Base-by-base conservation (phyloP, 1,140 invertebrate genomes). In the Apis mellifera region DNA sequence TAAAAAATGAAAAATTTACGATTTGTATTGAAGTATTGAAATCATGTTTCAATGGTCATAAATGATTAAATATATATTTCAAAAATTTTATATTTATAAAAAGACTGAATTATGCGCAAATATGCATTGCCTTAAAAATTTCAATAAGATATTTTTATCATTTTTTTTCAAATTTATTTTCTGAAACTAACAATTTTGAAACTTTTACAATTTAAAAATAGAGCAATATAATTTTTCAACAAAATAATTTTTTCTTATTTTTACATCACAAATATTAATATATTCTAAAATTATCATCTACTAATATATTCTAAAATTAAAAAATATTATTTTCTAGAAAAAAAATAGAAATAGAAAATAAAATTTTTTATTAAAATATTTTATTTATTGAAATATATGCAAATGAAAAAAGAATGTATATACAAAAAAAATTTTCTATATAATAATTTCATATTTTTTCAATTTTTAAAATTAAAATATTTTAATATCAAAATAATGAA, bases 31-130 rank as follows among this genome's bases (percentile, higher is more conserved):
- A 26, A 73, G 42, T 71, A 15, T 15, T 76, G 1, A 54, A 83
- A 82, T 74, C 55, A 55, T 57, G 8, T 50, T 69, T 82, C 7
- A 12, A 76, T 42, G 9, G 9, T 42, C 23, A 48, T 17, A n/a
- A 60, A 80, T 48, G 26, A 17, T 26, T 59, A 9, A 73, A 72
- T 21, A 9, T 55, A 54, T 59, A 52, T 86, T 59, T 86, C 57
- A n/a, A 21, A 82, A 83, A 83, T 69, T 78, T 78, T 23, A 32
- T 83, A 86, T 66, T 42, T 42, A 74, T 17, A 7, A 54, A 76
- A 87, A 84, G 86, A 87, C 86, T 87, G 86, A 87, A 76, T 79
- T 65, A 21, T 52, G 64, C 77, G 52, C 65, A 77, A 80, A 15
- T 72, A 66, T 60, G 50, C 60, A 78, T 86, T 62, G 19, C 57